These are phyloP conservation scores for Apodemus speciosus DNA, from an alignment of 2,113 vertebrate genomes.

Conservation along the genomic window DNA sequence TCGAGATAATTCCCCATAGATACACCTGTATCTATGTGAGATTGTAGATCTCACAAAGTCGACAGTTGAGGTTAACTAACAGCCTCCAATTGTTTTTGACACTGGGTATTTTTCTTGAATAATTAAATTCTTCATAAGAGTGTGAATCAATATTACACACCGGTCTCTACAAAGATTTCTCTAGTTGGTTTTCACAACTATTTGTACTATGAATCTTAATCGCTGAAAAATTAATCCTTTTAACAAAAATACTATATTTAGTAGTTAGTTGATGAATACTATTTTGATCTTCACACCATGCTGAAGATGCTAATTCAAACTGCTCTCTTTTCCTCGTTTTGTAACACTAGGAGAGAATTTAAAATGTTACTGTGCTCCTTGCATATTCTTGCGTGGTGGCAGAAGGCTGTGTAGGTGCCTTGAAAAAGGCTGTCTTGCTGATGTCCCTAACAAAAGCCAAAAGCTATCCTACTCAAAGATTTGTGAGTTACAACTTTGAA, in stretches of 20 bases:
- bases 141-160: not conserved
- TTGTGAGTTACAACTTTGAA: slow-evolving; percentile 53
- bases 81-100: not conserved
- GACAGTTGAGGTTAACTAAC: not conserved
- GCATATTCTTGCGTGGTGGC: slow-evolving; percentile 14
- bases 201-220: slow-evolving; percentile 49
- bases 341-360: slow-evolving; percentile 55
- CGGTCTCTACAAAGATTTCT: not conserved
- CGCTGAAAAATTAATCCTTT: slow-evolving; percentile 42
- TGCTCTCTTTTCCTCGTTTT: slow-evolving; percentile 41
- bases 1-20: not conserved
- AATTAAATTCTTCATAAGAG: not conserved
- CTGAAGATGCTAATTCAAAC: slow-evolving; percentile 56
- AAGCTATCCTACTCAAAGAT: slow-evolving; percentile 49
- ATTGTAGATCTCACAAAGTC: not conserved
- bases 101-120: not conserved
- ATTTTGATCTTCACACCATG: slow-evolving; percentile 55
- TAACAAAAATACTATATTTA: slow-evolving; percentile 36
- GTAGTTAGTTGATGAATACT: slow-evolving; percentile 51
- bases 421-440: slow-evolving; percentile 72
- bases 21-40: not conserved
- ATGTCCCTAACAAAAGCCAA: slow-evolving; percentile 59
- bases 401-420: slow-evolving; percentile 74
- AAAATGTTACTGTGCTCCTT: slow-evolving; percentile 55
- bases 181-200: slow-evolving; percentile 35